A percentile compares a stretch with the other conserved stretches of the same genome.
Conservation (phyloP, 2,888 invertebrate species). For the Andrena marginata region DNA sequence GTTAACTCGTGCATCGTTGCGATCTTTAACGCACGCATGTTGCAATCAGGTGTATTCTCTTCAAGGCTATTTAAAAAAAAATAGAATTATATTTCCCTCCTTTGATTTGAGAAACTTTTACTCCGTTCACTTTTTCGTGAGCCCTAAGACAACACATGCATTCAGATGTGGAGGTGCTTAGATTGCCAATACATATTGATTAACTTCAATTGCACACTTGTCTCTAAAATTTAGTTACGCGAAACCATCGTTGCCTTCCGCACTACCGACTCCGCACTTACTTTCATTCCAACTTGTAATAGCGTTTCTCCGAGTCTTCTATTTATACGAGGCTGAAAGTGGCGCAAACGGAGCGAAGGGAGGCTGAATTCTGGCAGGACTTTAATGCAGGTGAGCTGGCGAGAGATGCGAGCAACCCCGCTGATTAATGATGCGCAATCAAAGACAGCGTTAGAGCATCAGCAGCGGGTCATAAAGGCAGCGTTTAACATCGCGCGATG, state of each 20-base stretch:
- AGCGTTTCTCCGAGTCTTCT: background rate
- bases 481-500: constrained; percentile 82
- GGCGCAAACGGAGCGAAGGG: constrained; percentile 63
- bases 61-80: too few species aligned
- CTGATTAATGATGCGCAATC: constrained; percentile 82
- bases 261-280: background rate
- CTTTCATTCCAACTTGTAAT: background rate
- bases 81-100: too few species aligned
- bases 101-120: background rate
- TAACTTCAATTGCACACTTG: background rate
- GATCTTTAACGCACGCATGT: constrained; percentile 25
- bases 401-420: constrained; percentile 65
- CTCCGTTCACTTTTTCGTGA: background rate
- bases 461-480: constrained; percentile 80
- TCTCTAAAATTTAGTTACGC: background rate
- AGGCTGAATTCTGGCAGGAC: constrained; percentile 50
- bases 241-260: background rate
- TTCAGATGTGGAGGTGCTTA: too few species aligned
- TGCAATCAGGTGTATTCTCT: constrained; percentile 19
- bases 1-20: constrained; percentile 25
- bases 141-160: too few species aligned
- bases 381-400: constrained; percentile 67
- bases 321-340: background rate
- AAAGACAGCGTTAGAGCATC: constrained; percentile 75
- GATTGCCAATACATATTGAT: too few species aligned